phyloP scores from a whole-genome alignment of 2,113 vertebrate species.

The Nycticebus coucang region DNA sequence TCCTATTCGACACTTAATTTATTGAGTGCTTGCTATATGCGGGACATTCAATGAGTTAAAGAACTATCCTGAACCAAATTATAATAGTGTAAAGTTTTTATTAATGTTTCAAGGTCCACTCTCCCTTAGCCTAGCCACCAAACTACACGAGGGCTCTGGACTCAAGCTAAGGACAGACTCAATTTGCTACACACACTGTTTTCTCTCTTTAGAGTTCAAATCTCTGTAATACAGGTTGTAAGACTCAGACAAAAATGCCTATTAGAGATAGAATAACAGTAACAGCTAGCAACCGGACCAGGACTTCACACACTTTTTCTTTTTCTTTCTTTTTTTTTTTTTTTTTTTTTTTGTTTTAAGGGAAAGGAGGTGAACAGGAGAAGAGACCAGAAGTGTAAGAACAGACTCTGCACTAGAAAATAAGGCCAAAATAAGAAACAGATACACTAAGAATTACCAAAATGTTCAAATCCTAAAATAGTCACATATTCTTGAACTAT shows the following conservation, averaged over 20 bases:
- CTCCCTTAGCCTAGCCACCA: background rate
- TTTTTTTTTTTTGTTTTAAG: background rate
- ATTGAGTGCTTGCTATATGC: background rate
- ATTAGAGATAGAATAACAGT: background rate
- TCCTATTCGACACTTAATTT: constrained; percentile 32
- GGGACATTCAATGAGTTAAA: background rate
- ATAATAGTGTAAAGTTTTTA: background rate
- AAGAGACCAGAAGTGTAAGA: background rate
- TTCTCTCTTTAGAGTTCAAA: background rate
- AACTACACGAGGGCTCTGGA: background rate
- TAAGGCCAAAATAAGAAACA: background rate
- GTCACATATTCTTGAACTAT: background rate
- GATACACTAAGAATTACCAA: background rate
- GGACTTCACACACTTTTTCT: background rate
- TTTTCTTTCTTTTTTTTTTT: background rate
- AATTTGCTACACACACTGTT: background rate
- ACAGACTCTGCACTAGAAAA: background rate
- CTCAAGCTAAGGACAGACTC: background rate
- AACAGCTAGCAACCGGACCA: background rate
- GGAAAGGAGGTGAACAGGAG: background rate
- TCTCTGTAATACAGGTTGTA: background rate
- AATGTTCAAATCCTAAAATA: constrained; percentile 1
- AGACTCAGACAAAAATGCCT: background rate
- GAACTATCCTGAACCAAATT: background rate
- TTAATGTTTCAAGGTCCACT: background rate